phyloP scores from a whole-genome alignment of 2,113 vertebrate species.

The Pristiophorus japonicus region DNA sequence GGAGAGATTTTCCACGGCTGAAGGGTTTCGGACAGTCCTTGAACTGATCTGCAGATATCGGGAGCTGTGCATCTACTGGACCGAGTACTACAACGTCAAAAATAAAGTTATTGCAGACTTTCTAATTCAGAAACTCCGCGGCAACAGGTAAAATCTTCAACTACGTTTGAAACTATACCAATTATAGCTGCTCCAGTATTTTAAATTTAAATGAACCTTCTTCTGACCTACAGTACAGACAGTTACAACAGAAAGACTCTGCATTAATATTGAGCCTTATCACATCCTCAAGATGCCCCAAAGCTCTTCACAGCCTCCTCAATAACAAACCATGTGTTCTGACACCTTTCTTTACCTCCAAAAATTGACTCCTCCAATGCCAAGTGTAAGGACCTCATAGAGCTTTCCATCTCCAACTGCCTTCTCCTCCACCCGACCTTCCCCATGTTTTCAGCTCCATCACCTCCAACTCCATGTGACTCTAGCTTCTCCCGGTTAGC shows the following conservation, averaged over 20 bases:
- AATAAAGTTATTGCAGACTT: neutral
- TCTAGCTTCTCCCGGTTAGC: too few relatives aligned
- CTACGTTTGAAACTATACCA: neutral
- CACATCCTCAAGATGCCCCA: neutral
- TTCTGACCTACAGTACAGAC: neutral
- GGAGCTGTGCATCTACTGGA: conserved; percentile 47
- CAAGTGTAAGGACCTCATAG: too few relatives aligned
- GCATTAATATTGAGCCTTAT: neutral
- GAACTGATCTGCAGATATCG: conserved; percentile 40
- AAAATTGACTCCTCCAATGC: too few relatives aligned
- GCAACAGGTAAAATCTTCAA: conserved; percentile 37
- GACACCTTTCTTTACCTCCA: too few relatives aligned
- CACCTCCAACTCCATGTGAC: too few relatives aligned
- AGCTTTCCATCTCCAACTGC: too few relatives aligned
- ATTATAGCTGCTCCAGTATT: neutral
- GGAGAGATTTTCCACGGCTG: conserved; percentile 39
- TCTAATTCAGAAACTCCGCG: conserved; percentile 48
- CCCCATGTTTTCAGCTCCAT: too few relatives aligned
- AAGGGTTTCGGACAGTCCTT: conserved; percentile 48
- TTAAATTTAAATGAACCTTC: neutral
- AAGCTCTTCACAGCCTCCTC: neutral
- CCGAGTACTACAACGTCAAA: conserved; percentile 40
- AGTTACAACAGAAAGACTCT: neutral
- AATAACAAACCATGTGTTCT: too few relatives aligned
- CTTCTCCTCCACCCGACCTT: too few relatives aligned